These are phyloP conservation scores for Pantherophis vulpinus DNA, from an alignment of 2,797 vertebrate genomes.

Conservation along the genomic window DNA sequence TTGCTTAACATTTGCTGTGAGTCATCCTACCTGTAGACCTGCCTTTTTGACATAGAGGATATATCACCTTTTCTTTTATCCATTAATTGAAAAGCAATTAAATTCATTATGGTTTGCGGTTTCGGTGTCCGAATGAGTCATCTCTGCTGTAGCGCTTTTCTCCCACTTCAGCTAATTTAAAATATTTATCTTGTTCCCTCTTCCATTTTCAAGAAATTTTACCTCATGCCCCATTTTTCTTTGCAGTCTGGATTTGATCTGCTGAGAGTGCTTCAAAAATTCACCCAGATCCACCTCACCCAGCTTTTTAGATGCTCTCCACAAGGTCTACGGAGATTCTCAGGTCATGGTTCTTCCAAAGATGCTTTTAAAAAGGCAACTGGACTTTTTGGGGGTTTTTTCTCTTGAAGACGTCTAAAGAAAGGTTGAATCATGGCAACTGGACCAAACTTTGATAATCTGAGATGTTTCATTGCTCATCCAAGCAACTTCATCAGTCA, in stretches of 20 bases:
- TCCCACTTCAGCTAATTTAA: neutral
- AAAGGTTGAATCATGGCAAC: neutral
- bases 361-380: neutral
- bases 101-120: conserved; percentile 2
- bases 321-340: neutral
- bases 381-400: neutral
- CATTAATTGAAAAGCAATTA: conserved; percentile 21
- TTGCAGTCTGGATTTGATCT: neutral
- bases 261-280: neutral
- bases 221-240: neutral
- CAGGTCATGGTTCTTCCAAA: neutral
- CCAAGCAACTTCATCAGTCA: neutral
- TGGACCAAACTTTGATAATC: neutral
- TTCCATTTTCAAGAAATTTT: neutral
- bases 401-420: neutral
- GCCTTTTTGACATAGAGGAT: neutral
- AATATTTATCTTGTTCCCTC: neutral
- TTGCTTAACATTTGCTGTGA: neutral
- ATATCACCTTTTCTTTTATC: neutral
- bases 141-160: neutral
- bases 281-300: neutral
- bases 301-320: neutral
- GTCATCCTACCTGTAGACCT: neutral
- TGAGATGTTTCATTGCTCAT: neutral
- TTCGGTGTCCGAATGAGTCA: conserved; percentile 2